Evolutionary conservation across 2,888 invertebrate species (phyloP), one percentile per base, ranked within the genome.

Genomic region (Apodemia duryi): DNA sequence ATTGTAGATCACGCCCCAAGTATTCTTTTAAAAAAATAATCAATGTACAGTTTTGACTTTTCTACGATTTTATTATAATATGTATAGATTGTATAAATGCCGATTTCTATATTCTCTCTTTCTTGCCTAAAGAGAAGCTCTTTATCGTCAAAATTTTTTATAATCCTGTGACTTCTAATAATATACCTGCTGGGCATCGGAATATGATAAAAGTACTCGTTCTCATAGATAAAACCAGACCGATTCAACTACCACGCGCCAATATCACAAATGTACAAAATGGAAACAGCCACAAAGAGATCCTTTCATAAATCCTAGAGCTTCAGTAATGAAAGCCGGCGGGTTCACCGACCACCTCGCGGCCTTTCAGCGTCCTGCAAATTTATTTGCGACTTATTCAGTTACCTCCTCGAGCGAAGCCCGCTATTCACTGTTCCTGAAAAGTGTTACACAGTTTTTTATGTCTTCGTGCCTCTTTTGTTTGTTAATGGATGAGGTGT

Each of bases 341-440:
- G 68, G 70, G 64, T 70, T 68, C 71, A 67, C 64, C 63, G 68
- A 61, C 54, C 65, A 66, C 35, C 62, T 61, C 68, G 64, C 57
- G 13, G 64, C 65, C 68, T 68, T 68, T 67, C 69, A 68, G 65
- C 65, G 61, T 63, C 65, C 64, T 69, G 69, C 70, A 69, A 71
- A 69, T 73, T 72, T 72, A 73, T 71, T 73, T 72, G 72, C 69
- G 70, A 69, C 69, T 70, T 69, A 73, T 71, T 72, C 72, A 69
- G 69, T 70, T 70, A 70, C 64, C 63, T 66, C 65, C 66, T 66
- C 61, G 66, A 64, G 68, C 66, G 64, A 65, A 66, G 68, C 66
- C 65, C 67, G 57, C 57, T 66, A 66, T 71, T 69, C 69, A 72
- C 68, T 72, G 66, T 66, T 49, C 67, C 66, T 70, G 68, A 72